Percentiles rank a stretch among this genome's conserved stretches.
These are phyloP conservation scores for Anthonomus grandis DNA, from an alignment of 1,140 invertebrate species.

Conservation along the genomic window DNA sequence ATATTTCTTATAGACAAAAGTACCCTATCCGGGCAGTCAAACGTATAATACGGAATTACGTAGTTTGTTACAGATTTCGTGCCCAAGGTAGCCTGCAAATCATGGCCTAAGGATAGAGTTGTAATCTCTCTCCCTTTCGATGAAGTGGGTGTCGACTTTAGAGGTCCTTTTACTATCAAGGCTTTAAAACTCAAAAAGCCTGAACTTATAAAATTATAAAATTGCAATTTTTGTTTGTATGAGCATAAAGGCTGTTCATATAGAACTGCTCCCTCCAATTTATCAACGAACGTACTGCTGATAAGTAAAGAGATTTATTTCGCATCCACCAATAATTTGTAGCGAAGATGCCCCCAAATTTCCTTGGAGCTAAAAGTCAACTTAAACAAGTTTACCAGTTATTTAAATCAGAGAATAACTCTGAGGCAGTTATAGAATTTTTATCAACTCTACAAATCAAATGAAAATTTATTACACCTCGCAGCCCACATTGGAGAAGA, in stretches of 20 bases:
- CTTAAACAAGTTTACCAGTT: conserved; percentile 2
- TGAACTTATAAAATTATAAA: conserved; percentile 39
- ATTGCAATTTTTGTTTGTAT: conserved; percentile 46
- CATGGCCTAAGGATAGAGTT: conserved; percentile 17
- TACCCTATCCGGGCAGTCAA: too few relatives aligned
- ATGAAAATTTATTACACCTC: conserved; percentile 37
- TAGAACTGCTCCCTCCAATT: conserved; percentile 45
- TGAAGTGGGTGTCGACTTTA: conserved; percentile 20
- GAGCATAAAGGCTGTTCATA: conserved; percentile 48
- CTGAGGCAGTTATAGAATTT: not conserved
- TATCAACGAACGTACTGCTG: conserved; percentile 46
- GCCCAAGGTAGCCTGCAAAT: not conserved
- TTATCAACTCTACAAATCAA: not conserved
- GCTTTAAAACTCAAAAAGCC: not conserved
- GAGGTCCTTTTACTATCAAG: conserved; percentile 21
- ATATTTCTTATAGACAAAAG: too few relatives aligned
- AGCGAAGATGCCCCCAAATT: conserved; percentile 23
- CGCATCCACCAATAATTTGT: conserved; percentile 18
- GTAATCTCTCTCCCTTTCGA: conserved; percentile 5
- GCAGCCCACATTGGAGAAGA: conserved; percentile 36
- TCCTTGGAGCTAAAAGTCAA: conserved; percentile 10
- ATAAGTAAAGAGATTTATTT: conserved; percentile 47
- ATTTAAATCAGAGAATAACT: conserved; percentile 2
- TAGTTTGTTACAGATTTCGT: conserved; percentile 10
- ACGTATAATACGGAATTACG: conserved; percentile 9